These are phyloP conservation scores for Eubasilissa splendida DNA, from an alignment of 2,888 invertebrate genomes.

Conservation along the genomic window DNA sequence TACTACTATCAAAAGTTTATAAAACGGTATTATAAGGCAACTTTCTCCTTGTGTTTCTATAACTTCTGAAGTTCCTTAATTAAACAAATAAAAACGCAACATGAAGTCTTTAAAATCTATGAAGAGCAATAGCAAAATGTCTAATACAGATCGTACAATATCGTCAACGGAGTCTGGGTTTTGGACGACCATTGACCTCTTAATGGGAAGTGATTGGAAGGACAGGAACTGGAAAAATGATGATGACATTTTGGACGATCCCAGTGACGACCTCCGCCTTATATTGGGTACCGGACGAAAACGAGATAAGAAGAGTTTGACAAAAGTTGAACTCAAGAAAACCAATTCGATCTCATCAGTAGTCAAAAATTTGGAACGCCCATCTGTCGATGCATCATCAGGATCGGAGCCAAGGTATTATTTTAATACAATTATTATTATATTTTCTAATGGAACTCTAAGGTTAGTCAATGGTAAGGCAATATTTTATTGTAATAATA, in stretches of 20 bases:
- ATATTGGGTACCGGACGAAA: constrained; percentile 6
- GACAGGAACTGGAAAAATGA: constrained; percentile 67
- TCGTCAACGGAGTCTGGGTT: constrained; percentile 70
- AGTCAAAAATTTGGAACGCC: constrained; percentile 4
- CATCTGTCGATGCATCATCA: neutral
- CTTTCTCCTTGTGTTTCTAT: no score
- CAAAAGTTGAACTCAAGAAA: neutral
- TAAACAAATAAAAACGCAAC: no score
- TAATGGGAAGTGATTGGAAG: constrained; percentile 72
- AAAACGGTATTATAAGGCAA: no score
- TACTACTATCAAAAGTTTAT: no score
- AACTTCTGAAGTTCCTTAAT: no score
- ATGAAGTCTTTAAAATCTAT: constrained; percentile 9
- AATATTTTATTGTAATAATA: no score
- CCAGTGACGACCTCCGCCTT: neutral
- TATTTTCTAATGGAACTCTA: no score
- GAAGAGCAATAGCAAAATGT: neutral
- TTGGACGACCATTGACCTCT: constrained; percentile 77
- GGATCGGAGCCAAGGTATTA: constrained; percentile 13
- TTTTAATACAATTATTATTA: no score
- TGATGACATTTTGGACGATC: constrained; percentile 59
- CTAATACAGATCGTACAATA: constrained; percentile 52
- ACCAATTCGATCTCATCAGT: neutral
- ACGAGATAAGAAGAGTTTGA: constrained; percentile 21
- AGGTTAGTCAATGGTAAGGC: no score